phyloP scores from a whole-genome alignment of 1,140 invertebrate genomes.

The Bemisia tabaci region DNA sequence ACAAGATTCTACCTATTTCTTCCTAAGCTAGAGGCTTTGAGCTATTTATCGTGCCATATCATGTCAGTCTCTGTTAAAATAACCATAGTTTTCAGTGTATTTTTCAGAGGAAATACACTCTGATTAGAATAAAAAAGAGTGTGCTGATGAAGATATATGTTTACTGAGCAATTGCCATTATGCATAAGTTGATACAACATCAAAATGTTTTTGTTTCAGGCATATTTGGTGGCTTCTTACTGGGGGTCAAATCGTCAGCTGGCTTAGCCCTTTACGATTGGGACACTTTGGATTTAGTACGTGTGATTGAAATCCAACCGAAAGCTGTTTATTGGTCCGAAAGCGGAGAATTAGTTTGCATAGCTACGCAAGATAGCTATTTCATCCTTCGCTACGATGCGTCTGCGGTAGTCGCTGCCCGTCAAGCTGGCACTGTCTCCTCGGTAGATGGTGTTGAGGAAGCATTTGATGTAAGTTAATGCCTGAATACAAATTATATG shows the following conservation, averaged over 20 bases:
- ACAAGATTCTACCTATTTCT: too few relatives aligned
- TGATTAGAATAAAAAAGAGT: too few relatives aligned
- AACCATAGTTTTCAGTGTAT: too few relatives aligned
- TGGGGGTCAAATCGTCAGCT: constrained; percentile 86
- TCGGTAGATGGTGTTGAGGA: constrained; percentile 93
- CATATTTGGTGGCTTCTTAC: constrained; percentile 88
- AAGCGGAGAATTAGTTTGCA: constrained; percentile 82
- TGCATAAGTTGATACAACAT: too few relatives aligned
- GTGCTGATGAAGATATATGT: too few relatives aligned
- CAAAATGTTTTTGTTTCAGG: constrained; percentile 35
- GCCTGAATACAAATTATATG: too few relatives aligned
- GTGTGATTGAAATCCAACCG: constrained; percentile 91
- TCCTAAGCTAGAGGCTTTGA: too few relatives aligned
- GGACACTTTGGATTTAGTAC: constrained; percentile 81
- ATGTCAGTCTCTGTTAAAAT: too few relatives aligned
- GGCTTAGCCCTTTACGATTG: constrained; percentile 95
- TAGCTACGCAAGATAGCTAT: constrained; percentile 92
- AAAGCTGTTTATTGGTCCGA: constrained; percentile 95
- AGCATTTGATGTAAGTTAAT: constrained; percentile 72
- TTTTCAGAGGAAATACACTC: too few relatives aligned
- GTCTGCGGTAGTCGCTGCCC: constrained; percentile 53
- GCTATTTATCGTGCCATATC: too few relatives aligned
- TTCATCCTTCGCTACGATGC: constrained; percentile 86
- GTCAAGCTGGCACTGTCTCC: constrained; percentile 26
- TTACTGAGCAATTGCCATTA: too few relatives aligned